These are phyloP conservation scores for Neomorphus geoffroyi DNA, from an alignment of 2,797 vertebrate species.

Conservation along the genomic window DNA sequence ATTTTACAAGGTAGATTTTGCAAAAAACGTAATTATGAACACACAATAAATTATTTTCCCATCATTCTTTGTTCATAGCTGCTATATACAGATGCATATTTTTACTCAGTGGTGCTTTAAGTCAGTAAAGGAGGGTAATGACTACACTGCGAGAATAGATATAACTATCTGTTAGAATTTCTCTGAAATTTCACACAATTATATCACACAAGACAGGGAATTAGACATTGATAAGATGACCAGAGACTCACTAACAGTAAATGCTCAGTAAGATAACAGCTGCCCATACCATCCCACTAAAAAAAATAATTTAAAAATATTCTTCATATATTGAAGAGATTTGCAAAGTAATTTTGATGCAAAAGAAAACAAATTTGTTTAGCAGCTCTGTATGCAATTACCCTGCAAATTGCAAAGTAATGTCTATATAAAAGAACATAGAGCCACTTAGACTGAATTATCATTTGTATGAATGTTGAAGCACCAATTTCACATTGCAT, in stretches of 20 bases:
- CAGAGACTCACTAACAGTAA: background rate
- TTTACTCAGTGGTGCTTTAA: background rate
- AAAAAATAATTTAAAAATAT: background rate
- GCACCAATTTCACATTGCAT: conserved; percentile 46
- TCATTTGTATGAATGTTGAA: conserved; percentile 47
- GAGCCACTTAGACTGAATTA: conserved; percentile 38
- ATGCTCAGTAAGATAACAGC: conserved; percentile 5
- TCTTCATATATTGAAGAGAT: background rate
- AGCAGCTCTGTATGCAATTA: conserved; percentile 41
- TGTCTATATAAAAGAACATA: conserved; percentile 36
- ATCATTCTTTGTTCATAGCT: background rate
- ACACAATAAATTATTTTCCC: background rate
- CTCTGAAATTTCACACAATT: conserved; percentile 77
- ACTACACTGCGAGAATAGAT: background rate
- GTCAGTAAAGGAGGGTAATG: conserved; percentile 65
- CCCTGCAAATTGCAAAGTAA: conserved; percentile 39
- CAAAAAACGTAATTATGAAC: background rate
- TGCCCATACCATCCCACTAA: background rate
- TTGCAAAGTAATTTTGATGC: background rate
- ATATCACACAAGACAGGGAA: conserved; percentile 64
- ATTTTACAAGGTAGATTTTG: conserved; percentile 10
- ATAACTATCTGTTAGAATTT: background rate
- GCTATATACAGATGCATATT: background rate
- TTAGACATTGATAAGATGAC: conserved; percentile 62
- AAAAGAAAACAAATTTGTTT: conserved; percentile 59